Evolutionary conservation across 1,140 invertebrate species (phyloP).

Genomic region (Harpegnathos saltator): DNA sequence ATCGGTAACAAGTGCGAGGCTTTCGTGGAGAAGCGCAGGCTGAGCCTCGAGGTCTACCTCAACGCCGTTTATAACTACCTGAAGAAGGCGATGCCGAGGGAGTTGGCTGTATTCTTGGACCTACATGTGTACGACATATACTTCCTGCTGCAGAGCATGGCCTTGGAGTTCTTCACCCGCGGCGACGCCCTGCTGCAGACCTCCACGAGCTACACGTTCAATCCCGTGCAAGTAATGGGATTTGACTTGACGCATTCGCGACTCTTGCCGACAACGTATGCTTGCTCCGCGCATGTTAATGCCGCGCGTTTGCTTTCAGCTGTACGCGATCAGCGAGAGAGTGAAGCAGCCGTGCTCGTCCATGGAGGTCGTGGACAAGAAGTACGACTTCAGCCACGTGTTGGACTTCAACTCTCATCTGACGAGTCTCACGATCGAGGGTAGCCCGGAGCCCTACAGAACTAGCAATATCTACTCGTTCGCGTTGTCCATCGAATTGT

Average conservation of each 20-base stretch:
- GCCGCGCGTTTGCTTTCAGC: conserved; percentile 88
- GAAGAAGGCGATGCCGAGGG: conserved; percentile 90
- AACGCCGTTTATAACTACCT: conserved; percentile 91
- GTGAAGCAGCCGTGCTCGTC: conserved; percentile 94
- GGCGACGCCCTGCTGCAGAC: conserved; percentile 89
- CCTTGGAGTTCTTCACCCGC: conserved; percentile 90
- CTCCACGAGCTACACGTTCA: conserved; percentile 88
- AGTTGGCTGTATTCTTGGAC: conserved; percentile 92
- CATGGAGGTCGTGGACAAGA: conserved; percentile 89
- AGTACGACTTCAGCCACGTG: conserved; percentile 95
- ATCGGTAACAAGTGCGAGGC: conserved; percentile 92
- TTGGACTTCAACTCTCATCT: conserved; percentile 94
- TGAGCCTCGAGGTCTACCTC: conserved; percentile 93
- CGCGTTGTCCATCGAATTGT: conserved; percentile 92
- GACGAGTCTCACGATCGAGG: conserved; percentile 89
- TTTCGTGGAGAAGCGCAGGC: conserved; percentile 94
- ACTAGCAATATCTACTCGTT: conserved; percentile 94
- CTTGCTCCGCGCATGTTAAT: no score
- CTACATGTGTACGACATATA: conserved; percentile 94
- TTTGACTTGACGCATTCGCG: not conserved
- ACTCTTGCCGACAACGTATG: no score
- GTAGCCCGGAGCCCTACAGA: conserved; percentile 88
- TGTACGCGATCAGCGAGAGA: conserved; percentile 95
- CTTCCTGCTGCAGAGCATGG: conserved; percentile 92
- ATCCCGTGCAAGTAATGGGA: conserved; percentile 89